Evolutionary conservation across 1,140 invertebrate species (phyloP).

Genomic region (Solenopsis fugax): DNA sequence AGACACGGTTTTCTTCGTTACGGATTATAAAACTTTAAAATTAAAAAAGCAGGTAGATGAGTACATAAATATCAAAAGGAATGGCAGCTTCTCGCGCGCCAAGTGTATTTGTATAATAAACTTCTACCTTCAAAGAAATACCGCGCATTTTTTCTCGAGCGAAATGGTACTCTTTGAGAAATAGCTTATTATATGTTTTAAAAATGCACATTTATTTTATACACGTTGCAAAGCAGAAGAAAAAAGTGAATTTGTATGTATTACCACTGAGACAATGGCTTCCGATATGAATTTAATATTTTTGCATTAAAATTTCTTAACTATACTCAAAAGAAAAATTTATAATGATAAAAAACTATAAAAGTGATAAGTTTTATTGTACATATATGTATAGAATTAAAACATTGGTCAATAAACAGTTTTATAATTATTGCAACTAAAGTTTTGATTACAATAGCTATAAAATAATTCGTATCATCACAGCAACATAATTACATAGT

Average conservation of each 20-base stretch:
- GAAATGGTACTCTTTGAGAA: background rate
- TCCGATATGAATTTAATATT: background rate
- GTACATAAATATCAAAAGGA: slow-evolving; percentile 39
- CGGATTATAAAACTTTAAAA: slow-evolving; percentile 41
- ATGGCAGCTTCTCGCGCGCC: background rate
- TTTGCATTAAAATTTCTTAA: slow-evolving; percentile 9
- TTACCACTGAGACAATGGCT: background rate
- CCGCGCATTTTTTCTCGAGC: slow-evolving; percentile 12
- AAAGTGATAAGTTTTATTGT: too few relatives aligned
- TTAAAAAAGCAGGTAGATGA: slow-evolving; percentile 32
- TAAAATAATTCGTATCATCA: too few relatives aligned
- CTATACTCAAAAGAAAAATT: background rate
- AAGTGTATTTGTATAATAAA: slow-evolving; percentile 52
- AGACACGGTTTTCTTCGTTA: slow-evolving; percentile 15
- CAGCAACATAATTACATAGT: too few relatives aligned
- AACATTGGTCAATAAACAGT: too few relatives aligned
- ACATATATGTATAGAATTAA: too few relatives aligned
- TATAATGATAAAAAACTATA: too few relatives aligned
- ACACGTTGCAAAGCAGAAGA: background rate
- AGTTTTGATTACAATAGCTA: too few relatives aligned
- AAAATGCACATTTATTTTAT: slow-evolving; percentile 28
- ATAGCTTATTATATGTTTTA: slow-evolving; percentile 31
- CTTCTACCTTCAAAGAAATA: slow-evolving; percentile 16
- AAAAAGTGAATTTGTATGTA: slow-evolving; percentile 7
- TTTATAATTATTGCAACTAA: too few relatives aligned